A percentile compares a stretch with the other conserved stretches of the same genome.
phyloP scores from a whole-genome alignment of 1,140 invertebrate genomes.

The Drosophila murphyi region DNA sequence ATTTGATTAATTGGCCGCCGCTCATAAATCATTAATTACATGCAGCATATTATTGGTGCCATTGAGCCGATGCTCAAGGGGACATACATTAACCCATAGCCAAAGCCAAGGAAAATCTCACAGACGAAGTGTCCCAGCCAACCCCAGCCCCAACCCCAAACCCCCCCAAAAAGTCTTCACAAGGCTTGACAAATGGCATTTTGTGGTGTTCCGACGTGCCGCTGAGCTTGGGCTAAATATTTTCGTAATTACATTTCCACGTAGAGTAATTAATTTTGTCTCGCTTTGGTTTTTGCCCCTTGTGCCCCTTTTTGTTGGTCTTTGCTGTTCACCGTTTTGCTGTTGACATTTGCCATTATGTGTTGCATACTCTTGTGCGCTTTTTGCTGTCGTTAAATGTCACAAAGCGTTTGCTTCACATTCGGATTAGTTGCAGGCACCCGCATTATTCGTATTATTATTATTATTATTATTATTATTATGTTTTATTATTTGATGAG shows the following conservation, averaged over 20 bases:
- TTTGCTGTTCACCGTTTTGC: conserved; percentile 22
- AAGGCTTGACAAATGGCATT: conserved; percentile 78
- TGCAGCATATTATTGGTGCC: conserved; percentile 70
- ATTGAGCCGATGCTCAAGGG: conserved; percentile 32
- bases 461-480: conserved; percentile 63
- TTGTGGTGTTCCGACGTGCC: conserved; percentile 70
- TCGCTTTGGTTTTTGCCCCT: conserved; percentile 58
- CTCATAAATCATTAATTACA: conserved; percentile 78
- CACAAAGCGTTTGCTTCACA: conserved; percentile 44
- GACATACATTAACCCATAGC: conserved; percentile 36
- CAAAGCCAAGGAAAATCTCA: conserved; percentile 25
- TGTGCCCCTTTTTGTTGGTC: not conserved
- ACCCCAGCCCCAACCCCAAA: not conserved
- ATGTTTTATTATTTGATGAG: conserved; percentile 73
- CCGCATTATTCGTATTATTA: conserved; percentile 51
- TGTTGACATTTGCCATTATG: conserved; percentile 83
- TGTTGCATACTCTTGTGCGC: conserved; percentile 71
- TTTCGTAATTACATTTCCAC: conserved; percentile 85
- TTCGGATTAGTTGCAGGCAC: conserved; percentile 59
- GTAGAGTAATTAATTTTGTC: conserved; percentile 84
- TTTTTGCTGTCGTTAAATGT: conserved; percentile 65
- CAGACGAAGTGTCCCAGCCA: conserved; percentile 3
- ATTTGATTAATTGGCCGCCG: conserved; percentile 76
- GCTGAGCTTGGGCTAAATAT: conserved; percentile 81
- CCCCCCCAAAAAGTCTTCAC: conserved; percentile 26